These are phyloP conservation scores for Lymantria monacha DNA, from an alignment of 2,888 invertebrate genomes.

Conservation along the genomic window DNA sequence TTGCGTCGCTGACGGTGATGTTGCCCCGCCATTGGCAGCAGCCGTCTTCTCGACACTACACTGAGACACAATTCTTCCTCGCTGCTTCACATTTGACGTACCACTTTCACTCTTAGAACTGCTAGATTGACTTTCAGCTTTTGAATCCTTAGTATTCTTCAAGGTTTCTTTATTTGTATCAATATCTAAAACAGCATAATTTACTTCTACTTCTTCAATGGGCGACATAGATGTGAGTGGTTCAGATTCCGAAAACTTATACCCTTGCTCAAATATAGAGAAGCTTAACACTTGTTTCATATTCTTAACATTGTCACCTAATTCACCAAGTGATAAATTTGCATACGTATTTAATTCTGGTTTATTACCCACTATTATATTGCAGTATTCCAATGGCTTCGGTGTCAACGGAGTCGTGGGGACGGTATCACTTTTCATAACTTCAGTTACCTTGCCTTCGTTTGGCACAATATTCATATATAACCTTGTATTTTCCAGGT, in stretches of 20 bases:
- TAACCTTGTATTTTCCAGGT: slow-evolving; percentile 50
- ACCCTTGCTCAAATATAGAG: slow-evolving; percentile 47
- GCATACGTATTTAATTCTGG: slow-evolving; percentile 67
- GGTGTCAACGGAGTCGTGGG: slow-evolving; percentile 65
- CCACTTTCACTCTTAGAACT: slow-evolving; percentile 56
- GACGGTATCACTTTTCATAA: slow-evolving; percentile 47
- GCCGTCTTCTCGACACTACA: slow-evolving; percentile 56
- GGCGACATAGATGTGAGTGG: slow-evolving; percentile 68
- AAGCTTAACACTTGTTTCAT: slow-evolving; percentile 45
- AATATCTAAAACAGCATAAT: slow-evolving; percentile 91
- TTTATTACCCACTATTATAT: slow-evolving; percentile 54
- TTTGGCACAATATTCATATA: slow-evolving; percentile 72
- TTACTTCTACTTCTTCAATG: slow-evolving; percentile 78
- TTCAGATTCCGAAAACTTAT: slow-evolving; percentile 72
- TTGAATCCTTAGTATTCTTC: slow-evolving; percentile 39
- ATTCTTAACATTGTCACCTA: slow-evolving; percentile 55
- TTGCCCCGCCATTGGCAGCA: slow-evolving; percentile 40
- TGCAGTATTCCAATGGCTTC: slow-evolving; percentile 69
- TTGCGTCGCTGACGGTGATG: slow-evolving; percentile 83
- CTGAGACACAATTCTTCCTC: slow-evolving; percentile 57
- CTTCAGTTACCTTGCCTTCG: slow-evolving; percentile 45
- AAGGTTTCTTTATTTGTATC: slow-evolving; percentile 77
- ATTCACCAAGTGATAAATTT: slow-evolving; percentile 65
- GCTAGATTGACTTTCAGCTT: slow-evolving; percentile 44
- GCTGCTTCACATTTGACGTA: slow-evolving; percentile 53